These are phyloP conservation scores for Ganaspis sp. DNA, from an alignment of 1,140 invertebrate species.

Conservation along the genomic window DNA sequence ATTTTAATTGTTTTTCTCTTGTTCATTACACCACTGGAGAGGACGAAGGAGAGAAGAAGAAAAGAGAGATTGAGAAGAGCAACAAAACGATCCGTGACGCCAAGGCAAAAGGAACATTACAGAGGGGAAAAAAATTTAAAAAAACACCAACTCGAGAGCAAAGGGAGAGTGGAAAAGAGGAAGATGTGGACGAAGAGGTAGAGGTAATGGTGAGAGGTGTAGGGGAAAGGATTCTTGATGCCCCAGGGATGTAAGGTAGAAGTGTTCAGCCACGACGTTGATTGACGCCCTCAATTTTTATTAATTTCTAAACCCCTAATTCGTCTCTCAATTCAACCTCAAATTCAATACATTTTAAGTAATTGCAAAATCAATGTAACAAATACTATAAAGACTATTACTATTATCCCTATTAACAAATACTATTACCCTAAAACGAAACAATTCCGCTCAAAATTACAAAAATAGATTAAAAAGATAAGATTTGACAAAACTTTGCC, in stretches of 20 bases:
- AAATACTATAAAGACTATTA: no score
- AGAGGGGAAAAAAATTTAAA: constrained; percentile 36
- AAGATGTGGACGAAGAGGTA: constrained; percentile 40
- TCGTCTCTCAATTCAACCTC: neutral
- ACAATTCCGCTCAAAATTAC: no score
- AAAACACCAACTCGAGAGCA: constrained; percentile 43
- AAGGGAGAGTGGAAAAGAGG: constrained; percentile 32
- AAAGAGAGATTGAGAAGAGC: constrained; percentile 56
- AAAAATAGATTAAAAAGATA: no score
- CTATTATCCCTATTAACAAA: no score
- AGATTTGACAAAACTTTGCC: no score
- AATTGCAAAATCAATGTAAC: neutral
- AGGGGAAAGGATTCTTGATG: constrained; percentile 42
- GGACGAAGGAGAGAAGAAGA: constrained; percentile 44
- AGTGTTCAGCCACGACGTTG: neutral
- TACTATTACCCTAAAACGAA: no score
- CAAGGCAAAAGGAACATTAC: constrained; percentile 54
- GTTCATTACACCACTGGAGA: neutral
- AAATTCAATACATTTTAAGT: neutral
- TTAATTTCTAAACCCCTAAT: neutral
- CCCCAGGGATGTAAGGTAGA: constrained; percentile 27
- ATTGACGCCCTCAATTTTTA: constrained; percentile 34
- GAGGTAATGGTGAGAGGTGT: constrained; percentile 40
- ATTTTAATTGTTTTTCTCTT: neutral
- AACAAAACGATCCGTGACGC: constrained; percentile 66